Percentiles rank a stretch among this genome's conserved stretches.
Evolutionary conservation across 2,797 vertebrate genomes (phyloP).

Genomic region (Tinamus major): DNA sequence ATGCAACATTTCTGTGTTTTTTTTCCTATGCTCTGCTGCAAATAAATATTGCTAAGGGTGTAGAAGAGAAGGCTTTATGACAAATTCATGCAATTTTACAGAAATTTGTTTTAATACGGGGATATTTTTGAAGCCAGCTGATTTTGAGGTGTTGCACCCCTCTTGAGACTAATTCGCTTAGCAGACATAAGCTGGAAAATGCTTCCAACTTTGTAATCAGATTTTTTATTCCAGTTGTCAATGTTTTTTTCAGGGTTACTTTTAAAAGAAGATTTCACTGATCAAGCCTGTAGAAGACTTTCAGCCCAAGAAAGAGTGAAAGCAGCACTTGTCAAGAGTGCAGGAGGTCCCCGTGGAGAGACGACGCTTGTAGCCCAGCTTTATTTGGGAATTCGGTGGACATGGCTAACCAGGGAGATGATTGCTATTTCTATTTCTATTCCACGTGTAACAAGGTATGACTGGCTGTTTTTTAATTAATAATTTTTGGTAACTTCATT

Average conservation of each 20-base stretch:
- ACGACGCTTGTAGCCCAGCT: not conserved
- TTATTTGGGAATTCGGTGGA: slow-evolving; percentile 8
- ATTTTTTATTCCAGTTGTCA: not conserved
- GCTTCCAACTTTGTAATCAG: not conserved
- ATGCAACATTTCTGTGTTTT: no score
- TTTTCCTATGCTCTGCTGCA: not conserved
- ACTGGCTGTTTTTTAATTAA: not conserved
- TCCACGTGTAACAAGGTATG: slow-evolving; percentile 91
- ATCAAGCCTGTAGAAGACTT: slow-evolving; percentile 70
- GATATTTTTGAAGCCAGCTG: not conserved
- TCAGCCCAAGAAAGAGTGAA: slow-evolving; percentile 38
- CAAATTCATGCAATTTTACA: not conserved
- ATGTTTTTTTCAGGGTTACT: slow-evolving; percentile 52
- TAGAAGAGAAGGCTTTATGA: not conserved
- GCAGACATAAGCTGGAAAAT: not conserved
- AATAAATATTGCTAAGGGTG: accelerated
- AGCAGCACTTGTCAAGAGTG: slow-evolving; percentile 49
- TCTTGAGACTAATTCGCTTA: accelerated
- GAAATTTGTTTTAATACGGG: not conserved
- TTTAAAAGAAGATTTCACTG: slow-evolving; percentile 77
- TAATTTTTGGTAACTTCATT: not conserved
- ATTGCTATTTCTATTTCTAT: slow-evolving; percentile 98
- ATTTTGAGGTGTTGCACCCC: accelerated
- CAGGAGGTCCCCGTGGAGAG: slow-evolving; percentile 36
- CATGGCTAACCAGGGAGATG: slow-evolving; percentile 93